Evolutionary conservation across 1,140 invertebrate genomes (phyloP).

Genomic region (Listronotus bonariensis): DNA sequence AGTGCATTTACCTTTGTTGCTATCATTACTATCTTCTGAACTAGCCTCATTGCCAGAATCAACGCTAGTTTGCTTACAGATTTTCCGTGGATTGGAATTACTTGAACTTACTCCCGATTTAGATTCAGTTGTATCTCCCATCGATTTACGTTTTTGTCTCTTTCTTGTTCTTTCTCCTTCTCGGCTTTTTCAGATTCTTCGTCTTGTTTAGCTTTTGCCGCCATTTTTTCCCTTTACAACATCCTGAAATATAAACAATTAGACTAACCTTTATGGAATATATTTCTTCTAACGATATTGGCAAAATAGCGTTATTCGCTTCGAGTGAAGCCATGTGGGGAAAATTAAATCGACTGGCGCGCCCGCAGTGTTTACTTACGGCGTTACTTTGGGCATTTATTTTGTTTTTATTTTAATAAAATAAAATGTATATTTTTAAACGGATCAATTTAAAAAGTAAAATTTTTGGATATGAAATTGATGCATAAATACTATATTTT

Average conservation of each 20-base stretch:
- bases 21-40: conserved; percentile 91
- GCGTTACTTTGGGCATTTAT: too few relatives aligned
- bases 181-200: conserved; percentile 51
- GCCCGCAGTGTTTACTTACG: too few relatives aligned
- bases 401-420: too few relatives aligned
- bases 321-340: too few relatives aligned
- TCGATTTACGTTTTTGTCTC: conserved; percentile 41
- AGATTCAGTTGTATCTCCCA: conserved; percentile 32
- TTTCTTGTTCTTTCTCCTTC: conserved; percentile 43
- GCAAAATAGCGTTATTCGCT: too few relatives aligned
- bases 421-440: too few relatives aligned
- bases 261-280: too few relatives aligned
- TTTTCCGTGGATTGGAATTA: conserved; percentile 59
- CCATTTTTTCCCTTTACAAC: conserved; percentile 79
- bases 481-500: too few relatives aligned
- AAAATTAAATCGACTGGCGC: too few relatives aligned
- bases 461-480: too few relatives aligned
- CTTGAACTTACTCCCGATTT: conserved; percentile 27
- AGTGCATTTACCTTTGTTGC: conserved; percentile 60
- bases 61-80: conserved; percentile 70
- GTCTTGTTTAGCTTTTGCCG: conserved; percentile 56
- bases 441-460: too few relatives aligned
- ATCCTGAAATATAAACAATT: conserved; percentile 61
- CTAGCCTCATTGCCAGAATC: conserved; percentile 92
- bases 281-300: too few relatives aligned